Conservation (phyloP, 2,888 invertebrate species). For the Zonitis immaculata region DNA sequence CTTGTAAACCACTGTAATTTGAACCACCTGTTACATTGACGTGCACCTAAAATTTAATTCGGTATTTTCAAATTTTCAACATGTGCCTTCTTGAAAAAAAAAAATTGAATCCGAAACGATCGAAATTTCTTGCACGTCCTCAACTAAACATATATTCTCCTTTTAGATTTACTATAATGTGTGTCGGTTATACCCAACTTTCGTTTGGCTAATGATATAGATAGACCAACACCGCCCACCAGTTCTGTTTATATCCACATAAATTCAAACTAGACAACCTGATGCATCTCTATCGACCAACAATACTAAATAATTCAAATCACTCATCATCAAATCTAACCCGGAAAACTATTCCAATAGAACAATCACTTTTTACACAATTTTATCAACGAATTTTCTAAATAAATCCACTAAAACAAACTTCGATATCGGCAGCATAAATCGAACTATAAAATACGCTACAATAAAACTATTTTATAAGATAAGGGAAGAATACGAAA, state of each 20-base stretch:
- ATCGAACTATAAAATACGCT: background rate
- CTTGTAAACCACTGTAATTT: constrained; percentile 45
- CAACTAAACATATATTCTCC: constrained; percentile 29
- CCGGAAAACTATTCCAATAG: too few species aligned
- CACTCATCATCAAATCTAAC: background rate
- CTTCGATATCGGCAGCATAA: background rate
- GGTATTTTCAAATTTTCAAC: constrained; percentile 32
- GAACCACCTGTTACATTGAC: constrained; percentile 44
- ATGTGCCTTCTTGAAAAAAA: constrained; percentile 22
- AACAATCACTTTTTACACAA: background rate
- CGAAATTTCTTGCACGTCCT: constrained; percentile 31
- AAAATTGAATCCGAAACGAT: constrained; percentile 19
- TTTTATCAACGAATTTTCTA: background rate
- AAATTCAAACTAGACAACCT: constrained; percentile 14
- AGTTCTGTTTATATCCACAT: constrained; percentile 22
- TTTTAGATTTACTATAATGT: constrained; percentile 30
- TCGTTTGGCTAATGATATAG: constrained; percentile 30
- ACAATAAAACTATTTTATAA: background rate
- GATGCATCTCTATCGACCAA: constrained; percentile 10
- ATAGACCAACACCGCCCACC: too few species aligned
- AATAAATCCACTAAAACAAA: background rate
- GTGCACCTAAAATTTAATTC: constrained; percentile 34
- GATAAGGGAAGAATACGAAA: background rate
- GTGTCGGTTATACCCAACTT: constrained; percentile 21
- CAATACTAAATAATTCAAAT: constrained; percentile 15